phyloP scores from a whole-genome alignment of 64 coral and sea anemone genomes.

The Porites lutea region DNA sequence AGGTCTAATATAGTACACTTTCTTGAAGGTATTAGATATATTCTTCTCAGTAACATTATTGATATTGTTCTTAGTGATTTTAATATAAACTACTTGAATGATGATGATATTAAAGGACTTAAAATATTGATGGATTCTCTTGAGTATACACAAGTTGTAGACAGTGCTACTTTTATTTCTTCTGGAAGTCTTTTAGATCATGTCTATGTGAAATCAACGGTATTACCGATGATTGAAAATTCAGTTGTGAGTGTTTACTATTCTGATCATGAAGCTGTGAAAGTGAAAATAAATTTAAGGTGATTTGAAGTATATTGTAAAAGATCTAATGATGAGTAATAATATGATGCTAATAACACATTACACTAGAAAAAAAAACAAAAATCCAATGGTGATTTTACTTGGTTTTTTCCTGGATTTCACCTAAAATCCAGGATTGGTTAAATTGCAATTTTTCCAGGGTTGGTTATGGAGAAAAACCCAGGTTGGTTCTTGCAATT shows the following conservation, averaged over 20 bases:
- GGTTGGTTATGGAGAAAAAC: neutral
- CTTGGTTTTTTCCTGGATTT: neutral
- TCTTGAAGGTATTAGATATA: conserved; percentile 17
- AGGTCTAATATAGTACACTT: conserved; percentile 26
- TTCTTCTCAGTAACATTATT: conserved; percentile 20
- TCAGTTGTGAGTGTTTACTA: conserved; percentile 60
- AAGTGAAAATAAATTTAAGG: conserved; percentile 17
- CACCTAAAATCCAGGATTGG: neutral
- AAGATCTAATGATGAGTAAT: too few relatives aligned
- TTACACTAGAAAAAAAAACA: too few relatives aligned
- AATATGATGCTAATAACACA: too few relatives aligned
- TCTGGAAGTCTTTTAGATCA: conserved; percentile 59
- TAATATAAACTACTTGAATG: conserved; percentile 72
- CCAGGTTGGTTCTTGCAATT: neutral
- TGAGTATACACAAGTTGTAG: conserved; percentile 35
- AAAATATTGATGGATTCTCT: conserved; percentile 59
- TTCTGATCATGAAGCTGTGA: conserved; percentile 70
- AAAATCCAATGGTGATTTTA: too few relatives aligned
- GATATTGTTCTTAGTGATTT: too few relatives aligned
- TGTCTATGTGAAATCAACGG: conserved; percentile 39
- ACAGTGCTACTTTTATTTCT: conserved; percentile 59
- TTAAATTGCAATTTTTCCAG: conserved; percentile 2
- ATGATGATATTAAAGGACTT: conserved; percentile 32
- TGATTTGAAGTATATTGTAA: too few relatives aligned
- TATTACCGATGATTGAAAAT: conserved; percentile 14